Conservation (phyloP, 2,113 vertebrate genomes). For the Hyaena hyaena region DNA sequence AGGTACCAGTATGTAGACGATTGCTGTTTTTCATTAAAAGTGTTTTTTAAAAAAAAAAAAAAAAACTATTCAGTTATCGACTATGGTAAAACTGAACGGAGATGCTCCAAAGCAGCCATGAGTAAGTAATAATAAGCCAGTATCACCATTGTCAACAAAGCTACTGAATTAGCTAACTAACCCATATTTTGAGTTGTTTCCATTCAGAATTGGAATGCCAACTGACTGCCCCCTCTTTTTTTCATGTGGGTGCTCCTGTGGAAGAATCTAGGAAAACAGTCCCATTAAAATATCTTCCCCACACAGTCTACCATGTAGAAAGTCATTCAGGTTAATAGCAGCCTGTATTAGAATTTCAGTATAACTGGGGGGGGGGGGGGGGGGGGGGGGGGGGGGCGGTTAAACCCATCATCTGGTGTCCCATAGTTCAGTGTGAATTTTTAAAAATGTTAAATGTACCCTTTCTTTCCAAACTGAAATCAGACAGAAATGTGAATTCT, state of each 20-base stretch:
- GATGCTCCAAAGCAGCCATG: background rate
- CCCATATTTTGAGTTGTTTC: background rate
- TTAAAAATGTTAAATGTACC: slow-evolving; percentile 56
- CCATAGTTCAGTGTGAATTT: slow-evolving; percentile 48
- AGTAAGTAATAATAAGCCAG: background rate
- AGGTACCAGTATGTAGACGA: background rate
- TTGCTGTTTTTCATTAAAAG: slow-evolving; percentile 24
- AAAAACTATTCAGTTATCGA: background rate
- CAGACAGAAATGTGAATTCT: slow-evolving; percentile 52
- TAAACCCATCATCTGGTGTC: background rate
- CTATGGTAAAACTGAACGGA: background rate
- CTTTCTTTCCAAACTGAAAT: slow-evolving; percentile 69
- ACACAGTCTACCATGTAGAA: background rate
- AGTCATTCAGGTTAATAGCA: background rate
- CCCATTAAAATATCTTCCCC: background rate
- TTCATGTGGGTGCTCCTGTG: background rate
- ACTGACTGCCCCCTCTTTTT: background rate
- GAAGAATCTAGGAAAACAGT: background rate
- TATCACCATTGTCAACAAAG: background rate
- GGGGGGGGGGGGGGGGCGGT: background rate
- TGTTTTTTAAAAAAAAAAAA: too few species aligned
- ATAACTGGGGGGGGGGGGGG: too few species aligned
- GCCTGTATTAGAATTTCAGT: background rate
- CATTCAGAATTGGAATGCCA: background rate
- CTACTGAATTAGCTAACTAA: background rate